phyloP scores from a whole-genome alignment of 1,140 invertebrate species.

The Bursaphelenchus mucronatus region DNA sequence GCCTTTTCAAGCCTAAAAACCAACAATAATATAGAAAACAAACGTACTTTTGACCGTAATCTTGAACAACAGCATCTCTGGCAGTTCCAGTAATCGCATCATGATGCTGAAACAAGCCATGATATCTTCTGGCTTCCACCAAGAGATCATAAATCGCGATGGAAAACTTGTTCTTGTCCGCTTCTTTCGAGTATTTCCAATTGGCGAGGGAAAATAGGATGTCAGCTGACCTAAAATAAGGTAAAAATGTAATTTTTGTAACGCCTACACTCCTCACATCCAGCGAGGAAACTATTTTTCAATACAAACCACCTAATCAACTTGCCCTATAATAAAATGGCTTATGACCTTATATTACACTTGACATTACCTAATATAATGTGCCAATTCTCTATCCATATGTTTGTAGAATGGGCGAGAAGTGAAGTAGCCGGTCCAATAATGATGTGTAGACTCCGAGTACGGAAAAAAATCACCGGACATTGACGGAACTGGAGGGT shows the following conservation, averaged over 20 bases:
- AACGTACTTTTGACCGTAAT: slow-evolving; percentile 77
- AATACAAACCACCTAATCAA: slow-evolving; percentile 13
- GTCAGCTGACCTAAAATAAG: slow-evolving; percentile 70
- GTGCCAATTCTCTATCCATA: slow-evolving; percentile 77
- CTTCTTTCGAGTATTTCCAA: neutral
- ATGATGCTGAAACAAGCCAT: slow-evolving; percentile 91
- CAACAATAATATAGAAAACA: neutral
- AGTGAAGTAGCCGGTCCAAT: slow-evolving; percentile 93
- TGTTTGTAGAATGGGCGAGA: slow-evolving; percentile 88
- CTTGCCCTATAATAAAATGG: neutral
- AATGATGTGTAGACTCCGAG: slow-evolving; percentile 87
- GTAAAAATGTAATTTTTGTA: neutral
- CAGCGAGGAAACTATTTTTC: slow-evolving; percentile 16
- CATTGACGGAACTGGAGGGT: slow-evolving; percentile 70
- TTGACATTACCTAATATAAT: slow-evolving; percentile 66
- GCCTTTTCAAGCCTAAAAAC: slow-evolving; percentile 32
- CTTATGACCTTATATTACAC: neutral
- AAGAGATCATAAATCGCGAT: slow-evolving; percentile 61
- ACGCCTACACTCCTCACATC: neutral
- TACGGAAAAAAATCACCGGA: slow-evolving; percentile 97
- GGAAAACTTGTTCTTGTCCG: neutral
- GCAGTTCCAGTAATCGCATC: slow-evolving; percentile 91
- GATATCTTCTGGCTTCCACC: slow-evolving; percentile 70
- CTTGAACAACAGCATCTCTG: slow-evolving; percentile 79
- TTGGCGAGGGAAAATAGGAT: slow-evolving; percentile 72